Base-by-base conservation (phyloP, 1,140 invertebrate species). In the Pararge aegeria region DNA sequence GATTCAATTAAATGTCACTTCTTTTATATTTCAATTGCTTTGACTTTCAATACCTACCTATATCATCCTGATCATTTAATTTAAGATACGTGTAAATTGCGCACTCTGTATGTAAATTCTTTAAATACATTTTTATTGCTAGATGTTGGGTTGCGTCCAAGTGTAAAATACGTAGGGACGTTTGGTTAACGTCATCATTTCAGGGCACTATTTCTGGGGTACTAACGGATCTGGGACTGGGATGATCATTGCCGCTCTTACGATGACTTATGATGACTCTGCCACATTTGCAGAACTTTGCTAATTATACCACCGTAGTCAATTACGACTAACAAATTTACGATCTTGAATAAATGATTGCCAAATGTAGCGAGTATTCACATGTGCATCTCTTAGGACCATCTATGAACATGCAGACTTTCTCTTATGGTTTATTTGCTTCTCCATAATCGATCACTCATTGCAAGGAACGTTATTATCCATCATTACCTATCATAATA, bases 141-240 rank as follows among this genome's bases (percentile, higher is more conserved):
- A 65, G 66, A 74, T 68, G 72, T 86, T 86, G 83, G 75, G 75
- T 85, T 86, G 82, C 65, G 82, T 88, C 82, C 83, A 88, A 88
- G 82, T 83, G 68, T 83, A 70, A 70, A 71, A 70, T 71, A 73
- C 61, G 70, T 81, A 80, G 76, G 78, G 67, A 72, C 68, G 40
- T 55, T 62, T 73, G 58, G 67, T 75, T 69, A 65, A 71, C 64
- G 68, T 71, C 65, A 66, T 68, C 66, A 64, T 77, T 73, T 74
- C 67, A 73, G 70, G 68, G 69, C 57, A 68, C 69, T 75, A 78
- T 75, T 78, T 75, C 66, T 69, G 70, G 60, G 60, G 37, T 60
- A 64, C 38, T 34, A 52, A 44, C 20, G 13, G 13, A 42, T 42
- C 16, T 24, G 53, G 19, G 29, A 27, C 37, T 49, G 37, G 46